Conservation (phyloP, 2,888 invertebrate species). For the Trissolcus brochymenae region DNA sequence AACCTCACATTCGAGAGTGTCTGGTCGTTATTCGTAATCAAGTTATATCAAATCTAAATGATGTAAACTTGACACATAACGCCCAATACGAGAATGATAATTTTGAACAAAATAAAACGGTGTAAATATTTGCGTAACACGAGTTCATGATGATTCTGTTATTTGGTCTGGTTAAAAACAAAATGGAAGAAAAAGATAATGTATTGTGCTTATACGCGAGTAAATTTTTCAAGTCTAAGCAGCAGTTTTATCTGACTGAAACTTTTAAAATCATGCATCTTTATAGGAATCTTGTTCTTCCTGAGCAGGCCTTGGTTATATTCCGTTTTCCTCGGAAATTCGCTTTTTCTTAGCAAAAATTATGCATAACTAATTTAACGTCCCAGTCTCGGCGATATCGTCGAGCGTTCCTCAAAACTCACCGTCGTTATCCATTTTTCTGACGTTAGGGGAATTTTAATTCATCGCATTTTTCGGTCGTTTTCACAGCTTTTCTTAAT, state of each 20-base stretch:
- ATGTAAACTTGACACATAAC: no score
- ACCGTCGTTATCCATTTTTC: conserved; percentile 36
- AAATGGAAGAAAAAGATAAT: conserved; percentile 5
- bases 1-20: not conserved
- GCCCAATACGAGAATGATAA: no score
- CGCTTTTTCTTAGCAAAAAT: conserved; percentile 52
- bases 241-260: conserved; percentile 44
- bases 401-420: conserved; percentile 30
- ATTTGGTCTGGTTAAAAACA: not conserved
- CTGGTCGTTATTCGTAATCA: no score
- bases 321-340: conserved; percentile 36
- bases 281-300: conserved; percentile 35
- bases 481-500: conserved; percentile 19
- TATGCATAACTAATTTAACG: conserved; percentile 58
- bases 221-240: conserved; percentile 37
- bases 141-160: no score
- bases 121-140: no score
- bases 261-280: conserved; percentile 50
- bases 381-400: conserved; percentile 36
- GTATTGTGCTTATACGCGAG: conserved; percentile 32
- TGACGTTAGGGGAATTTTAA: conserved; percentile 43
- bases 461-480: conserved; percentile 25
- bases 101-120: no score
- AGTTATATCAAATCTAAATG: no score
- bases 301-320: conserved; percentile 29